phyloP scores from a whole-genome alignment of 2,113 vertebrate genomes.

The Hemibagrus wyckioides region DNA sequence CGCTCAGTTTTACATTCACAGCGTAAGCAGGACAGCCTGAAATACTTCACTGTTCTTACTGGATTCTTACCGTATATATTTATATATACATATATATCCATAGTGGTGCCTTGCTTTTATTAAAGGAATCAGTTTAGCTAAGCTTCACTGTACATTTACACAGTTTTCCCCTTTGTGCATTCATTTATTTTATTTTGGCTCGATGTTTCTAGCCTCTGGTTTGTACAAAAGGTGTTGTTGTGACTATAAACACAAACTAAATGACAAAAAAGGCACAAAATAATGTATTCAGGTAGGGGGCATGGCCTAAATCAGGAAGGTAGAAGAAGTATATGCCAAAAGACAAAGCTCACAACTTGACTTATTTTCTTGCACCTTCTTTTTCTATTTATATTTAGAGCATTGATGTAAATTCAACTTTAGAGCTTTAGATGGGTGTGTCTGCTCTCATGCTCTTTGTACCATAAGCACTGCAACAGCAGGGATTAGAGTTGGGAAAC shows the following conservation, averaged over 20 bases:
- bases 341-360: too few relatives aligned
- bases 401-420: background rate
- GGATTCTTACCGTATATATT: too few relatives aligned
- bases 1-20: conserved; percentile 3
- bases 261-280: background rate
- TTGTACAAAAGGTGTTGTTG: background rate
- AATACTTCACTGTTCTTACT: background rate
- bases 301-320: background rate
- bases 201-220: background rate
- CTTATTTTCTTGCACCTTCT: too few relatives aligned
- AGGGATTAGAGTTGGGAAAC: too few relatives aligned
- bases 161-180: background rate
- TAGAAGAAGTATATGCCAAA: too few relatives aligned
- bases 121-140: background rate
- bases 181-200: too few relatives aligned
- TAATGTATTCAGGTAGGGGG: background rate
- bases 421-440: too few relatives aligned
- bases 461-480: too few relatives aligned
- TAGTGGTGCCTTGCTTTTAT: background rate
- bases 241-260: background rate
- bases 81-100: background rate
- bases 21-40: background rate
- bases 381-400: too few relatives aligned
- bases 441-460: background rate
- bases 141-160: background rate